Percentiles rank a stretch among this genome's conserved stretches.
Evolutionary conservation across 1,140 invertebrate species (phyloP).

Genomic region (Anthonomus grandis): DNA sequence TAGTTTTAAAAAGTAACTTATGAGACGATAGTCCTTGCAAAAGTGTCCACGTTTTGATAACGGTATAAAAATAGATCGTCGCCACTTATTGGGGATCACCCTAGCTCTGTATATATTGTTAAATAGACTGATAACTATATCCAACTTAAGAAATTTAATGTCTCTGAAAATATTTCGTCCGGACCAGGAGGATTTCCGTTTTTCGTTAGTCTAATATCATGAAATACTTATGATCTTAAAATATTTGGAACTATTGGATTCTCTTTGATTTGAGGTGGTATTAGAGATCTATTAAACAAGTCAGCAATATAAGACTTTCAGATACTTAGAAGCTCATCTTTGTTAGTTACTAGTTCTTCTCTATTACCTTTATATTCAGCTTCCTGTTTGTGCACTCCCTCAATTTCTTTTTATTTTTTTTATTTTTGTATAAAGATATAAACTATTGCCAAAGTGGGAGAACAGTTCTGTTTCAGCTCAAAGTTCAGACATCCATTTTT

Average conservation of each 20-base stretch:
- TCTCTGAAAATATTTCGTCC: too few species aligned
- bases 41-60: not conserved
- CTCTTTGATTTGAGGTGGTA: too few species aligned
- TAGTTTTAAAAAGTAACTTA: not conserved
- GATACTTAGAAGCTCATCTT: not conserved
- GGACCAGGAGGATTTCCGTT: too few species aligned
- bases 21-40: not conserved
- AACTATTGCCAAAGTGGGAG: not conserved
- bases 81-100: not conserved
- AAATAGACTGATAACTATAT: not conserved
- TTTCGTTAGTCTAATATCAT: too few species aligned
- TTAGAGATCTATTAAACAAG: too few species aligned
- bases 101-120: too few species aligned
- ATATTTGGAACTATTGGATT: too few species aligned
- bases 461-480: not conserved
- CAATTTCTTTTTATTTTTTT: too few species aligned
- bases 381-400: too few species aligned
- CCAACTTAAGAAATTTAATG: not conserved
- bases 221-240: too few species aligned
- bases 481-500: not conserved
- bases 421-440: too few species aligned
- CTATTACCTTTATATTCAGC: not conserved
- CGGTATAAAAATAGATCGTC: not conserved
- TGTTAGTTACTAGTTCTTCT: not conserved
- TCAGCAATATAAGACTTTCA: not conserved